A percentile compares a stretch with the other conserved stretches of the same genome.
These are phyloP conservation scores for Ctenodactylus gundi DNA, from an alignment of 2,113 vertebrate genomes.

Conservation along the genomic window DNA sequence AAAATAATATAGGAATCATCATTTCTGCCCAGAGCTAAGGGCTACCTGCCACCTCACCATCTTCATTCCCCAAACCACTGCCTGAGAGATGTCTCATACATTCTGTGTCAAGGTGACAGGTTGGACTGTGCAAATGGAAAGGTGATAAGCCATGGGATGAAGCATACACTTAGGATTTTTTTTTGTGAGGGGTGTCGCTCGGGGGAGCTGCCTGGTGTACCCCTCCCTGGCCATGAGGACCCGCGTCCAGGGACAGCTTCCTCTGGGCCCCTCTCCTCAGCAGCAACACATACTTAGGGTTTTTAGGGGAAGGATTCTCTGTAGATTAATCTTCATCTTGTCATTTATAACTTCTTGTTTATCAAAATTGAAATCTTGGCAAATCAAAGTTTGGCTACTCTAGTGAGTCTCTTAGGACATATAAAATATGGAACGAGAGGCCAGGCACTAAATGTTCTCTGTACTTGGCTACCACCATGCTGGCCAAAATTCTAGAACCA, in stretches of 20 bases:
- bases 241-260: constrained; percentile 88
- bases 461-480: not conserved
- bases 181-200: constrained; percentile 88
- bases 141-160: not conserved
- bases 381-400: constrained; percentile 1
- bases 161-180: too few species aligned
- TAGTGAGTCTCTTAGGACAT: constrained; percentile 35
- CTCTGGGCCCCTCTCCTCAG: constrained; percentile 31
- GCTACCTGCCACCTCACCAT: not conserved
- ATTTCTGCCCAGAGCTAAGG: constrained; percentile 17
- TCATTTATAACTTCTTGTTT: constrained; percentile 3
- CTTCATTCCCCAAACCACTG: not conserved
- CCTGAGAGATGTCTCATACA: not conserved
- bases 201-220: constrained; percentile 88
- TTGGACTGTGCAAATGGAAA: not conserved
- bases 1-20: constrained; percentile 59
- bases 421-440: not conserved
- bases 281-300: not conserved
- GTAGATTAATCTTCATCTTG: not conserved
- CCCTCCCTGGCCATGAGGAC: constrained; percentile 75
- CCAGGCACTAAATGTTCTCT: not conserved
- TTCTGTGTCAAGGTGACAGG: not conserved
- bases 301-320: not conserved
- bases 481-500: not conserved
- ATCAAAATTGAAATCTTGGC: not conserved